phyloP scores from a whole-genome alignment of 2,888 invertebrate genomes.

The Scaptomyza tumidula region DNA sequence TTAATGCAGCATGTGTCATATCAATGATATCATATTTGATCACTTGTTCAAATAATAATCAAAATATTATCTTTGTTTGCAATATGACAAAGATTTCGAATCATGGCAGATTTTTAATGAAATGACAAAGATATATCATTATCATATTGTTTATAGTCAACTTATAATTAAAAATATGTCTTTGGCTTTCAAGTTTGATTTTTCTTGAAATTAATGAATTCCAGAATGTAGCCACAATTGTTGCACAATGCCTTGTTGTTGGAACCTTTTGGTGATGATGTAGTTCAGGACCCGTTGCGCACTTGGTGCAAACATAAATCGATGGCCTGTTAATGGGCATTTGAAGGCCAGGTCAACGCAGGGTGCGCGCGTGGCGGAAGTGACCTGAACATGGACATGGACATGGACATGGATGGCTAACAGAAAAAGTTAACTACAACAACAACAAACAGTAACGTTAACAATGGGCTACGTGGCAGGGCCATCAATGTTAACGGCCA shows the following conservation, averaged over 20 bases:
- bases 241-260: slow-evolving; percentile 6
- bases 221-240: not conserved
- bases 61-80: not conserved
- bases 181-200: too few relatives aligned
- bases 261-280: slow-evolving; percentile 37
- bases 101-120: too few relatives aligned
- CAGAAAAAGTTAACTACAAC: slow-evolving; percentile 13
- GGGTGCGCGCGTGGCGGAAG: slow-evolving; percentile 65
- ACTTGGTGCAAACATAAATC: slow-evolving; percentile 67
- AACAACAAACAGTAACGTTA: slow-evolving; percentile 19
- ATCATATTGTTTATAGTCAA: not conserved
- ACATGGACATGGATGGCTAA: slow-evolving; percentile 24
- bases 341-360: slow-evolving; percentile 68
- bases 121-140: not conserved
- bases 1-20: not conserved
- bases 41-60: not conserved
- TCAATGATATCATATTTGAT: not conserved
- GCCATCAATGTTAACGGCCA: slow-evolving; percentile 73
- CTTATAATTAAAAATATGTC: too few relatives aligned
- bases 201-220: too few relatives aligned
- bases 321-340: slow-evolving; percentile 71
- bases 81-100: not conserved
- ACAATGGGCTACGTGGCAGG: slow-evolving; percentile 38
- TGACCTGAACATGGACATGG: slow-evolving; percentile 60
- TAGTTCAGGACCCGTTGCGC: slow-evolving; percentile 44